phyloP scores from a whole-genome alignment of 2,888 invertebrate species.

The Teleogryllus oceanicus region DNA sequence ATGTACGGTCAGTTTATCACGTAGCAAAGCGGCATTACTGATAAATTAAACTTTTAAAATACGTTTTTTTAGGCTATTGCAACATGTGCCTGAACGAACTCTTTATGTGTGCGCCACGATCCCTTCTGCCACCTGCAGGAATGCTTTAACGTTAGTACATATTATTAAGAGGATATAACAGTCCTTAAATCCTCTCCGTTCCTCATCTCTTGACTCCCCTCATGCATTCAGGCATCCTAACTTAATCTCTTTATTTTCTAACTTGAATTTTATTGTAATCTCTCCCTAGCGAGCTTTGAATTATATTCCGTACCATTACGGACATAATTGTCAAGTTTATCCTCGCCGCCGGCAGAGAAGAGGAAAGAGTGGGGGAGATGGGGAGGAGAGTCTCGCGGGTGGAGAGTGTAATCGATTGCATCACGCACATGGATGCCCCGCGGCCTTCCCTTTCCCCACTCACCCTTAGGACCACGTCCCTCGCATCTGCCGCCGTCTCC shows the following conservation, averaged over 20 bases:
- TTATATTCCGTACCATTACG: neutral
- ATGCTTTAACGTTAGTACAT: neutral
- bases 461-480: too few species aligned
- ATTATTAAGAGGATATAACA: neutral
- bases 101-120: neutral
- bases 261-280: slow-evolving; percentile 6
- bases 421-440: too few species aligned
- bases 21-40: too few species aligned
- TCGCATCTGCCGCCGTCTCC: too few species aligned
- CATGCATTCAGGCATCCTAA: neutral
- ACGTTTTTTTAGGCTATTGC: too few species aligned
- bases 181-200: neutral
- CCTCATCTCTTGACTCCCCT: neutral
- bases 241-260: neutral
- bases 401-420: too few species aligned
- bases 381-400: too few species aligned
- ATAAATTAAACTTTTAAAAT: too few species aligned
- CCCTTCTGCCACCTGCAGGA: neutral
- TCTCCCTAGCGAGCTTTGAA: slow-evolving; percentile 5
- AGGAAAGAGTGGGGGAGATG: neutral
- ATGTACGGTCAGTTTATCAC: too few species aligned
- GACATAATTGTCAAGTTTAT: slow-evolving; percentile 4
- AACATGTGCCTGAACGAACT: too few species aligned
- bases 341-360: neutral
- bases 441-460: too few species aligned